Evolutionary conservation across 2,888 invertebrate genomes (phyloP), one percentile per base, ranked within the genome.

Genomic region (Chaetogeoica ovagalla): DNA sequence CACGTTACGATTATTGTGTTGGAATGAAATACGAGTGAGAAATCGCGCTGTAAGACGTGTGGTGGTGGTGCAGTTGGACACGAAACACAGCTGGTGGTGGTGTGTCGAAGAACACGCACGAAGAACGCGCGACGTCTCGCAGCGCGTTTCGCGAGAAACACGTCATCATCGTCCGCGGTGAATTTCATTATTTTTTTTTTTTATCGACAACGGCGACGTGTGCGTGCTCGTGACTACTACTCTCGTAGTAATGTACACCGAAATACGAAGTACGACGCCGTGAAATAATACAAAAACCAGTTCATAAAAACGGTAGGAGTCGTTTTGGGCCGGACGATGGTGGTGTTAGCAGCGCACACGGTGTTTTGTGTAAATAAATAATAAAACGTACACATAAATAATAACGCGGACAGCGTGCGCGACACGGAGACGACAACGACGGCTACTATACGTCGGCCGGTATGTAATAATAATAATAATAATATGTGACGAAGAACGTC

Each of bases 241-340:
- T n/a, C n/a, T n/a, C n/a, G n/a, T n/a, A n/a, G n/a, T n/a, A n/a
- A n/a, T n/a, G n/a, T n/a, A 30, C 30, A 1, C 30, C 30, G 30
- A 30, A 30, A 30, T 30, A 30, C n/a, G n/a, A 30, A 1, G 30
- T 30, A 30, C 30, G 30, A 30, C 30, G 30, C 70, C 60, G 69
- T 77, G 70, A 70, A 70, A 69, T 30, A 30, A 30, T 30, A 30
- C 39, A n/a, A 77, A 77, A 77, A 77, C 77, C 77, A 77, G 77
- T 77, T 77, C 77, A 77, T 77, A 77, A 77, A 77, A 77, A 77
- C 77, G 77, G 77, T 77, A 77, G 77, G 77, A 77, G 77, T 77
- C 77, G 37, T 70, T 23, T 70, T 60, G 77, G 48, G 70, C 63
- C 62, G 70, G 30, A 30, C 4, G 30, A 4, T 30, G 30, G 30